A percentile compares a stretch with the other conserved stretches of the same genome.
phyloP scores from a whole-genome alignment of 2,888 invertebrate species.

The Drosophila cognata region DNA sequence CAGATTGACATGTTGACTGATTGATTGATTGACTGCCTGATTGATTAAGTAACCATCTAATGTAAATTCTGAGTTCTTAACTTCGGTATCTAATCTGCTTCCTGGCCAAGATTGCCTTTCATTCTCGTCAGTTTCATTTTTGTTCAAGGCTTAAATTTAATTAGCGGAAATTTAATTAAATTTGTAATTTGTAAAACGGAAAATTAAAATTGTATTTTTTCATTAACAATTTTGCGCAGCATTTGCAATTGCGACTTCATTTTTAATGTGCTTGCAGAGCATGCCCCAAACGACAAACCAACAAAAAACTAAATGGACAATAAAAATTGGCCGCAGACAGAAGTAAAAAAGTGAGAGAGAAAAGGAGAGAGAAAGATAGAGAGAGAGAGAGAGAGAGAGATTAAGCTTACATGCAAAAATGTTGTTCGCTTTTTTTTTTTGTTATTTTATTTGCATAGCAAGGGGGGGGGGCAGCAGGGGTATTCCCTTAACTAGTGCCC shows the following conservation, averaged over 20 bases:
- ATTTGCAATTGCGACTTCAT: conserved; percentile 33
- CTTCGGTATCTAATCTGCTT: background rate
- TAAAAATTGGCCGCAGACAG: conserved; percentile 38
- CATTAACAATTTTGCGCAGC: conserved; percentile 4
- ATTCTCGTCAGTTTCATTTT: background rate
- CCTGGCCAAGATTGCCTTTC: background rate
- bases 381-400: background rate
- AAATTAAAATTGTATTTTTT: background rate
- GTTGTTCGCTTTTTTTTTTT: conserved; percentile 7
- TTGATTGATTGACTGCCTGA: background rate
- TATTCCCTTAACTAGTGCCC: conserved; percentile 27
- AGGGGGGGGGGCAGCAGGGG: background rate
- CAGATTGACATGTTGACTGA: background rate
- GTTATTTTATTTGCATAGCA: background rate
- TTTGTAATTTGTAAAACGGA: too few species aligned
- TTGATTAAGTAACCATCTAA: background rate
- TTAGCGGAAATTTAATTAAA: too few species aligned
- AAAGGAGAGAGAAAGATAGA: background rate
- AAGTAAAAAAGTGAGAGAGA: background rate
- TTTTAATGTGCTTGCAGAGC: conserved; percentile 28
- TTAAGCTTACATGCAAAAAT: conserved; percentile 4
- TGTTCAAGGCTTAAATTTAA: background rate
- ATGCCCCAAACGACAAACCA: conserved; percentile 1
- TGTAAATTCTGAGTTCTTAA: background rate
- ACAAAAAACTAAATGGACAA: conserved; percentile 37